Conservation (phyloP, 2,888 invertebrate genomes). For the Teleogryllus oceanicus region DNA sequence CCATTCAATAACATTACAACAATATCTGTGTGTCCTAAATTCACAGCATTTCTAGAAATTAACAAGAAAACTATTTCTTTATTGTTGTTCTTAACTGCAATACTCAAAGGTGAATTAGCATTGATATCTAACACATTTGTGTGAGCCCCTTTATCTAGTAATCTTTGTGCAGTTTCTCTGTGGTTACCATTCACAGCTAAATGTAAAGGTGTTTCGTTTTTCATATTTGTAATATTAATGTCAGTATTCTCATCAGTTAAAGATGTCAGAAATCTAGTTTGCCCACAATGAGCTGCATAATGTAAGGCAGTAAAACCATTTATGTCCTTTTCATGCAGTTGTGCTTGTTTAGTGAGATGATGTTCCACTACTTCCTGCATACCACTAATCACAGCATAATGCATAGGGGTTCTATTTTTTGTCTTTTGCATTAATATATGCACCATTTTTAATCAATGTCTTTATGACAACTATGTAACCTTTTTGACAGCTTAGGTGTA, state of each 20-base stretch:
- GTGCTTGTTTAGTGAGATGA: conserved; percentile 24
- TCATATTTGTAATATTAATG: not conserved
- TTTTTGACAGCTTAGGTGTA: too few species aligned
- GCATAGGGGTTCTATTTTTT: conserved; percentile 30
- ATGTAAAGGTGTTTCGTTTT: conserved; percentile 35
- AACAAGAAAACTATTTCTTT: too few species aligned
- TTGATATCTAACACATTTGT: conserved; percentile 34
- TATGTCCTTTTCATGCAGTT: conserved; percentile 32
- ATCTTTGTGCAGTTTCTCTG: conserved; percentile 25
- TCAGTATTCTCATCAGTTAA: conserved; percentile 32
- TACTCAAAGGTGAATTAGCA: conserved; percentile 35
- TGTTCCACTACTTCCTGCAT: conserved; percentile 21
- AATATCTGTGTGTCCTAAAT: conserved; percentile 25
- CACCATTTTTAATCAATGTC: too few species aligned
- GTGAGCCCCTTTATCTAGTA: conserved; percentile 34
- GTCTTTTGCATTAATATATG: too few species aligned
- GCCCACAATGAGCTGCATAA: not conserved
- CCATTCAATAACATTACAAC: conserved; percentile 25
- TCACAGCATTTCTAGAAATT: too few species aligned
- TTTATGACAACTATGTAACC: too few species aligned
- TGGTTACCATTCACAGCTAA: conserved; percentile 31
- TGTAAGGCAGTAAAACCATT: conserved; percentile 18
- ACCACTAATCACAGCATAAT: conserved; percentile 29
- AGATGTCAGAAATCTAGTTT: conserved; percentile 23
- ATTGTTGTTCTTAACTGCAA: too few species aligned